These are phyloP conservation scores for Dendronephthya gigantea DNA, from an alignment of 64 coral and sea anemone genomes.

Conservation along the genomic window DNA sequence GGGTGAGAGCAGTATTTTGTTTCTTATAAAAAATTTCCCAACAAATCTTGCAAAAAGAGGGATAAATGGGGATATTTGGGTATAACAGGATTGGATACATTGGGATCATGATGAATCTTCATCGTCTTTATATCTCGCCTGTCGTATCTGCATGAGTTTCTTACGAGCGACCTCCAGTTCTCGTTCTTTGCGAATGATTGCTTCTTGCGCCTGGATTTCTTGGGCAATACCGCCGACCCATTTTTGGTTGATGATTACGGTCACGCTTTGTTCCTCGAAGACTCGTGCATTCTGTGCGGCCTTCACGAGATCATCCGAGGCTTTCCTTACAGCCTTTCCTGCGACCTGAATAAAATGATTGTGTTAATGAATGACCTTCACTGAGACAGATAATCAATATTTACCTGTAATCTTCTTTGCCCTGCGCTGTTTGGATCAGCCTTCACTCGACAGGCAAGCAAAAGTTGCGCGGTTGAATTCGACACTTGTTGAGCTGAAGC, in stretches of 20 bases:
- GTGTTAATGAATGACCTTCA: not conserved
- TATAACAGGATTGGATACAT: not conserved
- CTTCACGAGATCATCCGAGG: conserved; percentile 73
- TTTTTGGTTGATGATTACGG: conserved; percentile 80
- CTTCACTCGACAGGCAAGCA: conserved; percentile 89
- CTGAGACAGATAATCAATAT: not conserved
- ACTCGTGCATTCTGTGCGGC: conserved; percentile 73
- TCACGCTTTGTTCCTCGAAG: conserved; percentile 91
- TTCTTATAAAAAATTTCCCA: not conserved
- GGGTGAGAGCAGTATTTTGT: not conserved
- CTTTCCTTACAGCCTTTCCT: conserved; percentile 86
- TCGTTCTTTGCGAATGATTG: conserved; percentile 82
- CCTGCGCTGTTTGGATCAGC: conserved; percentile 81
- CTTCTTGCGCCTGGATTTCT: conserved; percentile 83
- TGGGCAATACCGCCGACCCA: conserved; percentile 90
- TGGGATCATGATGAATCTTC: conserved; percentile 39
- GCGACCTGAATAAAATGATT: conserved; percentile 35
- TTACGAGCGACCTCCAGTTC: conserved; percentile 51
- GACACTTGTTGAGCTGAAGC: conserved; percentile 74
- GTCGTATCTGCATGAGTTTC: conserved; percentile 65
- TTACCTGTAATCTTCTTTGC: conserved; percentile 76
- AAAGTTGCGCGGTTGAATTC: conserved; percentile 76
- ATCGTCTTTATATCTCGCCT: conserved; percentile 73
- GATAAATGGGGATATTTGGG: not conserved
- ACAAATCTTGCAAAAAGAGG: not conserved